A percentile compares a stretch with the other conserved stretches of the same genome.
Evolutionary conservation across 2,113 vertebrate species (phyloP).

Genomic region (Ammodytes marinus): DNA sequence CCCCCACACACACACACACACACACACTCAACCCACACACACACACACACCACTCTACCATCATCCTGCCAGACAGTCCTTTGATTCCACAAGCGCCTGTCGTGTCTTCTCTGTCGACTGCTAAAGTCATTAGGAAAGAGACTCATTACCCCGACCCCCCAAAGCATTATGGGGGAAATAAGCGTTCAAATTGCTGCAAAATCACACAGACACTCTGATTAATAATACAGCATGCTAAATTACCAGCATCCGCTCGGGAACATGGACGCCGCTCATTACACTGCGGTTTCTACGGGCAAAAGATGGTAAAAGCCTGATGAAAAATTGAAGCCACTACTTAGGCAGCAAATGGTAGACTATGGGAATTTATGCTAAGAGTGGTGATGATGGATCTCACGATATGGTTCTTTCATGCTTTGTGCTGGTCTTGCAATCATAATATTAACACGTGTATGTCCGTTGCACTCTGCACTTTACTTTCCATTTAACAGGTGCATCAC

Average conservation of each 20-base stretch:
- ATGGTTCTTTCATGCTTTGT: too few relatives aligned
- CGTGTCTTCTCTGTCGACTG: constrained; percentile 64
- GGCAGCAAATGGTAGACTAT: constrained; percentile 9
- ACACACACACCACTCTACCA: constrained; percentile 7
- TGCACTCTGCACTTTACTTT: not conserved
- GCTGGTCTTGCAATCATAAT: constrained; percentile 7
- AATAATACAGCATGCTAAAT: constrained; percentile 79
- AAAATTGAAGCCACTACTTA: constrained; percentile 32
- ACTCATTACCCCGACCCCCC: constrained; percentile 71
- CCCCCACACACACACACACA: constrained; percentile 14
- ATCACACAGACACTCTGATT: constrained; percentile 78
- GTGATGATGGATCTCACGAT: not conserved
- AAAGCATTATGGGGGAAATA: constrained; percentile 71
- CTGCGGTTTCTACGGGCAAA: constrained; percentile 44
- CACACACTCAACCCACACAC: constrained; percentile 8
- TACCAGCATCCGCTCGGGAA: constrained; percentile 56
- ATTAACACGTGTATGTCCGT: constrained; percentile 8
- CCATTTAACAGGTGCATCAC: not conserved
- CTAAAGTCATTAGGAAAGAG: constrained; percentile 75
- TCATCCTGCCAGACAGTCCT: constrained; percentile 58
- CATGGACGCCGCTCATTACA: constrained; percentile 58
- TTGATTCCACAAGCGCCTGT: constrained; percentile 74
- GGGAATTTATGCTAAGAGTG: constrained; percentile 1
- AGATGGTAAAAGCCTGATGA: constrained; percentile 47
- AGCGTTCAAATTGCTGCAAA: constrained; percentile 77